A percentile compares a stretch with the other conserved stretches of the same genome.
phyloP scores from a whole-genome alignment of 2,797 vertebrate species.

The Sphenopsis melanotis region DNA sequence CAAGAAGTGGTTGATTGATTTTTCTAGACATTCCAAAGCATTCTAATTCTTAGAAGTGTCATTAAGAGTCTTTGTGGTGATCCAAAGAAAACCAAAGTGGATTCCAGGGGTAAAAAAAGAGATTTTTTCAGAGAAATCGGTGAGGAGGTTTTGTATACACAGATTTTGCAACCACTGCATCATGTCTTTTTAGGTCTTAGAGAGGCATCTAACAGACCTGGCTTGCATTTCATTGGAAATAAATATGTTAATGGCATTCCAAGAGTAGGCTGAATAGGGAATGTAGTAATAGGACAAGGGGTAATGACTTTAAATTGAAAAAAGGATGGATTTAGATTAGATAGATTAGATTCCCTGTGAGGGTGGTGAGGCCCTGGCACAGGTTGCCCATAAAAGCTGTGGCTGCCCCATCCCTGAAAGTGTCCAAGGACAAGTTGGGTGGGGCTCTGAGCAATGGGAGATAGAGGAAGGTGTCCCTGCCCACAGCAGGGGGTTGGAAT shows the following conservation, averaged over 20 bases:
- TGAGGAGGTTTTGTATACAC: neutral
- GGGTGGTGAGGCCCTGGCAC: neutral
- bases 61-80: neutral
- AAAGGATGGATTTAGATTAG: neutral
- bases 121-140: neutral
- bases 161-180: neutral
- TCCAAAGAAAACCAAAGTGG: neutral
- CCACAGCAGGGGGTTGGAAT: fast-evolving
- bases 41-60: neutral
- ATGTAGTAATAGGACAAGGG: neutral
- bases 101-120: neutral
- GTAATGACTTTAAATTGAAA: neutral
- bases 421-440: neutral
- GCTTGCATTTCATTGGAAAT: neutral
- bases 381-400: neutral
- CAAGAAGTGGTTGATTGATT: neutral
- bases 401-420: neutral
- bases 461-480: neutral
- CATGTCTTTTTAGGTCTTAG: neutral
- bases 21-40: neutral
- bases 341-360: neutral
- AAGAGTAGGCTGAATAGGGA: neutral
- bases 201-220: neutral
- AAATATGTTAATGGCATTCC: neutral
- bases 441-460: neutral